phyloP scores from a whole-genome alignment of 2,113 vertebrate species.

The Rhynchopsitta pachyrhyncha region DNA sequence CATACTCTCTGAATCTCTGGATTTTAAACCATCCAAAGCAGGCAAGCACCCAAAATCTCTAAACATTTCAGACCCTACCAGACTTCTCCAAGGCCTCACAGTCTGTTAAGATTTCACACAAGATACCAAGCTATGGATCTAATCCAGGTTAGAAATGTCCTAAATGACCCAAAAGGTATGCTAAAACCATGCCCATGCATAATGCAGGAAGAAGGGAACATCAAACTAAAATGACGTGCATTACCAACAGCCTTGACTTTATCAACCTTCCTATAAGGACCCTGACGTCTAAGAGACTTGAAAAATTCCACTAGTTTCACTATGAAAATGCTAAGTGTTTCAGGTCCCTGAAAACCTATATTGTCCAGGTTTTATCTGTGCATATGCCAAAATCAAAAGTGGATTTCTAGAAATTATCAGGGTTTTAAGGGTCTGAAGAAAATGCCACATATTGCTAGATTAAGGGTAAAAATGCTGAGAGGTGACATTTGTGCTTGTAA shows the following conservation, averaged over 20 bases:
- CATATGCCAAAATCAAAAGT: background rate
- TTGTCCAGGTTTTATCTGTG: background rate
- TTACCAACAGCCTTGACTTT: background rate
- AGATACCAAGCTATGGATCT: background rate
- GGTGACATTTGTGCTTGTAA: background rate
- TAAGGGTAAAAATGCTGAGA: background rate
- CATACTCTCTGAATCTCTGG: background rate
- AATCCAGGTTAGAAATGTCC: background rate
- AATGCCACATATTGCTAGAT: background rate
- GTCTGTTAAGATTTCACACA: background rate
- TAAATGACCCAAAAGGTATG: background rate
- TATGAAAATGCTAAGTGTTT: background rate
- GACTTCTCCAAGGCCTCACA: background rate
- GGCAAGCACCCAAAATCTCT: background rate
- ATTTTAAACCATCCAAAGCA: background rate
- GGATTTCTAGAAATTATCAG: background rate
- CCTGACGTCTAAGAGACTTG: background rate
- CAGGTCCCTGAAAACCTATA: background rate
- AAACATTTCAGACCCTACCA: background rate
- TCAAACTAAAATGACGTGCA: rapidly evolving
- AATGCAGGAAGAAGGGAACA: background rate
- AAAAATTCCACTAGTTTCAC: background rate
- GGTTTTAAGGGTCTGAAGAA: background rate
- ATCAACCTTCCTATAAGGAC: background rate
- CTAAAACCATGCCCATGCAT: background rate